Percentiles rank a stretch among this genome's conserved stretches.
Evolutionary conservation across 2,888 invertebrate genomes (phyloP).

Genomic region (Lapara coniferarum): DNA sequence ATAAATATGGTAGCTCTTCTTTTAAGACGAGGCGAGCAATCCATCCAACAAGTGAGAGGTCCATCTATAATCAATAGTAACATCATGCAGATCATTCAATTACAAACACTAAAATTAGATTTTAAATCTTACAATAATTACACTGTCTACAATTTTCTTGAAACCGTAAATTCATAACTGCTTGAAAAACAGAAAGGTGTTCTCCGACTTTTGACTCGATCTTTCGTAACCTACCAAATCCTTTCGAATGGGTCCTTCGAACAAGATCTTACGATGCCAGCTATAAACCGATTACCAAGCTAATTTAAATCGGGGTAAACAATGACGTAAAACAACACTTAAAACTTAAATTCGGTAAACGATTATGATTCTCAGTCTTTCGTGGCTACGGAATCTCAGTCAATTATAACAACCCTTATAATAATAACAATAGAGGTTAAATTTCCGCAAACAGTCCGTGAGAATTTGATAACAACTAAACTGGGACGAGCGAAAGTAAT

Average conservation of each 20-base stretch:
- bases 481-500: constrained; percentile 64
- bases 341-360: constrained; percentile 9
- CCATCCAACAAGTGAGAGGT: no score
- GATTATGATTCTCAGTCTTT: constrained; percentile 2
- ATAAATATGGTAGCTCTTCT: no score
- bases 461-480: constrained; percentile 50
- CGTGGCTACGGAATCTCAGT: neutral
- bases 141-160: no score
- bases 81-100: no score
- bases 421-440: constrained; percentile 30
- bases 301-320: constrained; percentile 12
- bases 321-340: constrained; percentile 17
- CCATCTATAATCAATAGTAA: no score
- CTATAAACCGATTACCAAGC: neutral
- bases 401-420: constrained; percentile 28
- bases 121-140: no score
- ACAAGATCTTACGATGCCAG: neutral
- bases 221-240: neutral
- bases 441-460: constrained; percentile 4
- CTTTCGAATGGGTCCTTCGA: neutral
- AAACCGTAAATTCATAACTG: no score
- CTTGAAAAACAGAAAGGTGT: no score
- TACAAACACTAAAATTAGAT: no score
- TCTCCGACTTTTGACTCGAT: no score
- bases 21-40: no score